Evolutionary conservation across 2,113 vertebrate species (phyloP).

Genomic region (Malurus elegans): DNA sequence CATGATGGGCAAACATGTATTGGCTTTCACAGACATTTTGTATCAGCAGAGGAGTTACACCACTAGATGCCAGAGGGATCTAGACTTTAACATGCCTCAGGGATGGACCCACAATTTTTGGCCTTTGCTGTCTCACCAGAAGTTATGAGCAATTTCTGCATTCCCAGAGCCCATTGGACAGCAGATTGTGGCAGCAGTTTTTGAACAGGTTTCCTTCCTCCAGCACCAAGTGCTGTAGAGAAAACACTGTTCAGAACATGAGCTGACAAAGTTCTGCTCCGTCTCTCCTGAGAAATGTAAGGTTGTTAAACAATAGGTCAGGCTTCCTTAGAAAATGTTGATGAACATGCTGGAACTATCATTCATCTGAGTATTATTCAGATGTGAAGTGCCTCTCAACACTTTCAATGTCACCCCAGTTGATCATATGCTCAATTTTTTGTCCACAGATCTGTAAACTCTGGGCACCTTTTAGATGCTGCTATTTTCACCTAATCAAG

Average conservation of each 20-base stretch:
- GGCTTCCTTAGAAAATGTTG: neutral
- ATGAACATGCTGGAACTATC: neutral
- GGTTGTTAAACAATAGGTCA: neutral
- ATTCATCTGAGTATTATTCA: neutral
- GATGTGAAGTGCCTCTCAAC: neutral
- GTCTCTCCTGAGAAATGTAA: neutral
- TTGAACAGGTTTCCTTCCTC: neutral
- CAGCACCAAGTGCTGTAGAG: neutral
- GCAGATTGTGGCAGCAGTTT: neutral
- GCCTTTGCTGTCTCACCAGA: neutral
- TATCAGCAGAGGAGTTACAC: neutral
- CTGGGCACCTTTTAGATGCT: neutral
- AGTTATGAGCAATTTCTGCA: neutral
- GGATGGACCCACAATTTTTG: neutral
- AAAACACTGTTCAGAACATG: neutral
- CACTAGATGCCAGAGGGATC: neutral
- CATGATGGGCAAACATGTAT: neutral
- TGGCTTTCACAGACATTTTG: neutral
- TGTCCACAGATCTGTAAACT: neutral
- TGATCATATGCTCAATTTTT: neutral
- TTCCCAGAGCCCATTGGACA: neutral
- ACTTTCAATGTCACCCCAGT: conserved; percentile 1
- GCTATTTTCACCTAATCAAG: neutral
- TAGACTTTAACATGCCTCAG: neutral
- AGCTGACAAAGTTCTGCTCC: neutral